Percentiles rank a stretch among this genome's conserved stretches.
Evolutionary conservation across 2,888 invertebrate genomes (phyloP).

Genomic region (Perdita meconis): DNA sequence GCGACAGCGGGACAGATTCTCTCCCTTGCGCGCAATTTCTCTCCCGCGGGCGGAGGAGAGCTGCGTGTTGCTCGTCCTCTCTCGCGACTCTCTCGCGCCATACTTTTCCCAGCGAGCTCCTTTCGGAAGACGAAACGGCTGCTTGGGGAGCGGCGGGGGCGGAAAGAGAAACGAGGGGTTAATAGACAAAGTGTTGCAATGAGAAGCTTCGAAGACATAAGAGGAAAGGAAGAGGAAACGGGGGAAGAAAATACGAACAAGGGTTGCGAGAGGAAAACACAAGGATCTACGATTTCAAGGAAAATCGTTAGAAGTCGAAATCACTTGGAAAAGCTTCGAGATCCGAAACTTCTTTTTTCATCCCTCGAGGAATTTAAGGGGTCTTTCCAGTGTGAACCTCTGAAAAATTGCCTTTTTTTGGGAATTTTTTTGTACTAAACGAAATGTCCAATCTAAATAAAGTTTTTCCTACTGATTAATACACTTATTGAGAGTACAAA

Average conservation of each 20-base stretch:
- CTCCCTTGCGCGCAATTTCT: slow-evolving; percentile 49
- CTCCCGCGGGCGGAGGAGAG: slow-evolving; percentile 33
- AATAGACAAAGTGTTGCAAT: background rate
- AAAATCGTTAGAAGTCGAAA: no score
- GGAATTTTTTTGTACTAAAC: no score
- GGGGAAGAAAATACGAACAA: background rate
- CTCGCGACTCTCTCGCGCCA: slow-evolving; percentile 3
- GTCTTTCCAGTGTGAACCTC: no score
- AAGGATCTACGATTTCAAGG: no score
- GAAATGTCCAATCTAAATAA: no score
- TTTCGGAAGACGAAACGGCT: slow-evolving; percentile 11
- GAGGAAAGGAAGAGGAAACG: background rate
- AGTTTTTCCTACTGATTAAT: no score
- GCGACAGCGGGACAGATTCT: slow-evolving; percentile 51
- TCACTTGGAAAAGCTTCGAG: no score
- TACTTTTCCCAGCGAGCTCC: background rate
- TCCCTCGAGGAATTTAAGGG: no score
- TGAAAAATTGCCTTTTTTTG: no score
- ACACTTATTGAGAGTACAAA: no score
- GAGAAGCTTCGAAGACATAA: background rate
- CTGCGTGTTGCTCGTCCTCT: slow-evolving; percentile 5
- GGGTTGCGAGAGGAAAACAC: no score
- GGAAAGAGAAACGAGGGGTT: background rate
- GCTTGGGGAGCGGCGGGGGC: background rate
- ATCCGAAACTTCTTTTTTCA: no score